Evolutionary conservation across 2,113 vertebrate genomes (phyloP), one percentile per base, ranked within the genome.

Genomic region (Sinocyclocheilus anshuiensis): DNA sequence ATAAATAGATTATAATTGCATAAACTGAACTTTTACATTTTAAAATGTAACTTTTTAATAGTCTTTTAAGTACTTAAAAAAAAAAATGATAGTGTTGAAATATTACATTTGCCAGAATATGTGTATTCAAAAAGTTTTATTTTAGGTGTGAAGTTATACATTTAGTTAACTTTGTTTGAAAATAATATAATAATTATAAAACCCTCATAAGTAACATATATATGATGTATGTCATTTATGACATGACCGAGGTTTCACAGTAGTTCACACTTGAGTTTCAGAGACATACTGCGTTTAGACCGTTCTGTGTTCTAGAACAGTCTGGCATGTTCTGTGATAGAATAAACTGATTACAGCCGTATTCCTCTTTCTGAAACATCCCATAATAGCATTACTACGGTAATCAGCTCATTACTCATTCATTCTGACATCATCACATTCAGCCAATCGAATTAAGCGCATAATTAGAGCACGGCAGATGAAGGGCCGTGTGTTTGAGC

Each of bases 361-460:
- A 48, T 29, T 65, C 59, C 78, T 80, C 78, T 63, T 80, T 36
- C 78, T 65, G 78, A 81, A 65, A 65, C 78, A 65, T 71, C 61
- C 48, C 81, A 71, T 83, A 83, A 83, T 71, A 83, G 33, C 61
- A 71, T 83, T 83, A 83, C 24, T 16, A 71, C 26, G 29, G 81
- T 83, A 83, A 83, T 71, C 45, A 7, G 36, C 78, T 45, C 24
- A 53, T 65, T 85, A 69, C 26, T 55, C 39, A 59, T 86, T 55
- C 53, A 74, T 74, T 74, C 77, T 74, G 33, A 86, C 84, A 55
- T 24, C 84, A 69, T 72, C 48, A 24, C 69, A 71, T 83, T 71
- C 81, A 71, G 45, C 81, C 81, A 83, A 83, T 83, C 45, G 6
- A 83, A 83, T 83, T 83, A 83, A 36, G 10, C 16, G 10, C 65